phyloP scores from a whole-genome alignment of 2,797 vertebrate genomes.

The Acanthurus tractus region DNA sequence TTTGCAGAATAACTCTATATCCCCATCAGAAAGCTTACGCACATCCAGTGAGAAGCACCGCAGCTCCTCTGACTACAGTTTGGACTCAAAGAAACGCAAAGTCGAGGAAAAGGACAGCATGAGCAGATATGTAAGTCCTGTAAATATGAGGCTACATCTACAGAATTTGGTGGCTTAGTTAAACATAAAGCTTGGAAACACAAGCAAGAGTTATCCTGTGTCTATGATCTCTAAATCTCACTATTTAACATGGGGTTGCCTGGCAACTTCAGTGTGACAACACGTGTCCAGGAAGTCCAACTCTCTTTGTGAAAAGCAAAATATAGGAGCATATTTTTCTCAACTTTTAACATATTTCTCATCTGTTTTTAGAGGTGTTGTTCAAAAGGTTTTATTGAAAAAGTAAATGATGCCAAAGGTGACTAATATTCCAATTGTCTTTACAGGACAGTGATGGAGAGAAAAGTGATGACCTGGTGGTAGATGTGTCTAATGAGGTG shows the following conservation, averaged over 20 bases:
- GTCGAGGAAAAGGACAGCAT: conserved; percentile 96
- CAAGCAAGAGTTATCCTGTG: neutral
- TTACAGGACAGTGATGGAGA: conserved; percentile 97
- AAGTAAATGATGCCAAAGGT: neutral
- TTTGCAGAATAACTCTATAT: conserved; percentile 94
- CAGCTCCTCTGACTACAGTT: conserved; percentile 92
- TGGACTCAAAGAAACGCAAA: conserved; percentile 96
- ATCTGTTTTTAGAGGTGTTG: neutral
- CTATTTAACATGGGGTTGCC: neutral
- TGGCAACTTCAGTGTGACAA: neutral
- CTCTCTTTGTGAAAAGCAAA: neutral
- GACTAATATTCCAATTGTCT: conserved; percentile 47
- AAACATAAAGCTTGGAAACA: neutral
- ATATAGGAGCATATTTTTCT: neutral
- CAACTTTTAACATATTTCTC: neutral
- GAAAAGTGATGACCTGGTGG: conserved; percentile 98
- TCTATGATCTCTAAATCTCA: neutral
- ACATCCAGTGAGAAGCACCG: conserved; percentile 94
- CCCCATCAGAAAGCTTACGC: conserved; percentile 94
- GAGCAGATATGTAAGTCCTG: conserved; percentile 93
- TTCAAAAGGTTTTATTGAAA: conserved; percentile 8
- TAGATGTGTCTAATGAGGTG: conserved; percentile 99
- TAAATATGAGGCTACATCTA: neutral
- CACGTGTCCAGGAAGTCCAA: conserved; percentile 26
- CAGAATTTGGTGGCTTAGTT: neutral